These are phyloP conservation scores for Hemitrygon akajei DNA, from an alignment of 2,797 vertebrate species.

Conservation along the genomic window DNA sequence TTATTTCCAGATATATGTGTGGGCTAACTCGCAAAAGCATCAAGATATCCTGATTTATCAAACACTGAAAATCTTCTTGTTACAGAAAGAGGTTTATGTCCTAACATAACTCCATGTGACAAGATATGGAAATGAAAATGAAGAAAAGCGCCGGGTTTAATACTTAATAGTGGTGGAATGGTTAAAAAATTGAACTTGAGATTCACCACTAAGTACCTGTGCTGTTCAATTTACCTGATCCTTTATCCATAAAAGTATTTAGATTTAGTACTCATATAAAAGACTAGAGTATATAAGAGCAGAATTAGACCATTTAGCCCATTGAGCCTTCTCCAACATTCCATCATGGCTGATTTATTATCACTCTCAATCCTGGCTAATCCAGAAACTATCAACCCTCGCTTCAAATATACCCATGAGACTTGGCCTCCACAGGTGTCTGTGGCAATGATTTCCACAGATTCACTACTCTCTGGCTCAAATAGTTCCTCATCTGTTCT, in stretches of 20 bases:
- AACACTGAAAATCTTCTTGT: neutral
- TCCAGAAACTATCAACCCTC: too few species aligned
- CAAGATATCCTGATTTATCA: neutral
- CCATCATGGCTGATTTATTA: too few species aligned
- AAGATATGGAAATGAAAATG: neutral
- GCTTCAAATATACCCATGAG: too few species aligned
- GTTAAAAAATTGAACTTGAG: neutral
- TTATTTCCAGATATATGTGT: neutral
- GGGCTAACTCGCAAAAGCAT: neutral
- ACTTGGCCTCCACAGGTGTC: too few species aligned
- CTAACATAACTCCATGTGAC: neutral
- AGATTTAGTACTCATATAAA: neutral
- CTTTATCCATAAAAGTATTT: neutral
- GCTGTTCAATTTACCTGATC: neutral
- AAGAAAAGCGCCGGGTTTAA: neutral
- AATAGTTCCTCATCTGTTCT: too few species aligned
- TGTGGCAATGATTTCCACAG: too few species aligned
- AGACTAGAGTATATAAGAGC: neutral
- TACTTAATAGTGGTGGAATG: too few species aligned
- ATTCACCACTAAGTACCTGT: neutral
- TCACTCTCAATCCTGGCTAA: too few species aligned
- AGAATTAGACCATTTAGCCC: too few species aligned
- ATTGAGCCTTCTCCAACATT: too few species aligned
- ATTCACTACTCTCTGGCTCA: too few species aligned
- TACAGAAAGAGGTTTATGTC: neutral